Evolutionary conservation across 2,888 invertebrate genomes (phyloP).

Genomic region (Leptinotarsa haldemani): DNA sequence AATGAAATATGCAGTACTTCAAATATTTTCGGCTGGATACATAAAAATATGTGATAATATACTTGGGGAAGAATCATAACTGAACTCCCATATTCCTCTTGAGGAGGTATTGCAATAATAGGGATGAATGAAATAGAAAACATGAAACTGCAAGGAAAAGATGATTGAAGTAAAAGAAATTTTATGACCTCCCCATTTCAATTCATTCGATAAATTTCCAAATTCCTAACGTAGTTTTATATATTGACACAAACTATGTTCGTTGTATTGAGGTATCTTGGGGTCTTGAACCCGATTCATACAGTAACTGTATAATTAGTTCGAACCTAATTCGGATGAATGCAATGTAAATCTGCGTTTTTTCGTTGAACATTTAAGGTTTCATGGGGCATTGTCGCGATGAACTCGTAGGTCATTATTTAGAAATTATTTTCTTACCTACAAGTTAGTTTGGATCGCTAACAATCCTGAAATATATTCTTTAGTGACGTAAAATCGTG

Average conservation of each 20-base stretch:
- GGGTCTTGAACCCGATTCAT: constrained; percentile 14
- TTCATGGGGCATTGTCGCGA: constrained; percentile 9
- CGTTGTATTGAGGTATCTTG: constrained; percentile 3
- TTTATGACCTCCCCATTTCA: no score
- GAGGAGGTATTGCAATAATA: no score
- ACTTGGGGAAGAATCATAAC: no score
- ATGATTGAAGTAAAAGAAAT: no score
- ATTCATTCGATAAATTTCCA: background rate
- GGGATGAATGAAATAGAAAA: no score
- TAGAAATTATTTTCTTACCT: background rate
- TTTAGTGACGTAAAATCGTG: background rate
- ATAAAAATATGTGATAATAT: no score
- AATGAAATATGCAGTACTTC: no score
- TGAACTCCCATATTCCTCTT: no score
- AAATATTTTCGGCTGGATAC: no score
- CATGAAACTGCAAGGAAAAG: no score
- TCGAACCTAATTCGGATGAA: constrained; percentile 12
- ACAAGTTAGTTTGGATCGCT: background rate
- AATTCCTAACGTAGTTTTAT: background rate
- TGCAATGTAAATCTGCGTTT: constrained; percentile 16
- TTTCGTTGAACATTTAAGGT: constrained; percentile 8
- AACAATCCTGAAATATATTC: background rate
- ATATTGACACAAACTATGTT: background rate
- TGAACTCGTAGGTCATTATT: background rate
- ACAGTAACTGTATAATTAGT: constrained; percentile 8